A percentile compares a stretch with the other conserved stretches of the same genome.
These are phyloP conservation scores for Aphelinus certus DNA, from an alignment of 1,140 invertebrate species.

Conservation along the genomic window DNA sequence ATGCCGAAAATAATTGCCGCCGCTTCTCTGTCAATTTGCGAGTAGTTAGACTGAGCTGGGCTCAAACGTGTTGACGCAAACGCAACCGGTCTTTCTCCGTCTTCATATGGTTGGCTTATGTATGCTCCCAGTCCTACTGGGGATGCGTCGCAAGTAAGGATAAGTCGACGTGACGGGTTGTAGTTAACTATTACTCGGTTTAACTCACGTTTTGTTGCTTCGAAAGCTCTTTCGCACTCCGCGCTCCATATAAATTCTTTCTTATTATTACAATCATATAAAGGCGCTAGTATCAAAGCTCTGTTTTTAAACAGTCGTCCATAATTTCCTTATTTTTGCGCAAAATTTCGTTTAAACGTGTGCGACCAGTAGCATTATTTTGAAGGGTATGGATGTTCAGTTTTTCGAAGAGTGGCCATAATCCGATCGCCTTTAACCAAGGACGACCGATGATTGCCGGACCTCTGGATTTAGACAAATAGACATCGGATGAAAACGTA, in stretches of 20 bases:
- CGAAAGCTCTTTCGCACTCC: background rate
- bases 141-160: conserved; percentile 29
- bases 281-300: background rate
- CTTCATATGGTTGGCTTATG: conserved; percentile 28
- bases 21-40: conserved; percentile 21
- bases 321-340: background rate
- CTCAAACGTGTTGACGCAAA: conserved; percentile 24
- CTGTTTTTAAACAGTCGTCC: background rate
- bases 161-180: conserved; percentile 10
- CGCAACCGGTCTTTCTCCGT: conserved; percentile 30
- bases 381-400: background rate
- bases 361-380: background rate
- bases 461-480: conserved; percentile 31
- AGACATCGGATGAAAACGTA: conserved; percentile 18
- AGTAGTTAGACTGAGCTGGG: conserved; percentile 8
- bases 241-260: no score
- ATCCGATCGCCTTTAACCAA: conserved; percentile 33
- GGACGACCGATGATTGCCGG: background rate
- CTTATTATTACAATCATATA: background rate
- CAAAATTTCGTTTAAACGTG: background rate
- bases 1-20: conserved; percentile 26
- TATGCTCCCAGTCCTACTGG: conserved; percentile 25
- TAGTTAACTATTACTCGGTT: conserved; percentile 18
- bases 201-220: background rate
- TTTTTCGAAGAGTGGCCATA: conserved; percentile 12